phyloP scores from a whole-genome alignment of 2,113 vertebrate genomes.

The Hylia prasina region DNA sequence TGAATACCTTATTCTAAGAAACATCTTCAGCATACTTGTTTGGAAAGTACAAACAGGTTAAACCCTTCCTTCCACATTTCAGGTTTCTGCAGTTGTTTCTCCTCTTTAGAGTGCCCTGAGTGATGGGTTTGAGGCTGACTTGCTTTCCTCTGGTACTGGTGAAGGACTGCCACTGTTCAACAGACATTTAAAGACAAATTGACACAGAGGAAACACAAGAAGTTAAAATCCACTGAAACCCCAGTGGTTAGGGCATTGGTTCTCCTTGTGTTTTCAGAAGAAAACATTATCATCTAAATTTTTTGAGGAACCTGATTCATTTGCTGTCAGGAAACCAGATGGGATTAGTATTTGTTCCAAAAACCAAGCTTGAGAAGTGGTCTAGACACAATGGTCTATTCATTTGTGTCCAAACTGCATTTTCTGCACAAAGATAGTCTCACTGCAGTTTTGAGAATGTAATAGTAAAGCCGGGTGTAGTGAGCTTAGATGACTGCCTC shows the following conservation, averaged over 20 bases:
- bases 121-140: not conserved
- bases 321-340: not conserved
- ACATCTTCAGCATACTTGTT: not conserved
- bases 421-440: not conserved
- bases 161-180: not conserved
- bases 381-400: not conserved
- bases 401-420: not conserved
- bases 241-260: not conserved
- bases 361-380: not conserved
- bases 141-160: not conserved
- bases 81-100: not conserved
- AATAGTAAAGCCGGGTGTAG: not conserved
- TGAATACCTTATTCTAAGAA: not conserved
- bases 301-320: not conserved
- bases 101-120: not conserved
- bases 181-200: not conserved
- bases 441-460: not conserved
- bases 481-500: not conserved
- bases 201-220: not conserved
- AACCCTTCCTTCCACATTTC: not conserved
- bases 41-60: not conserved
- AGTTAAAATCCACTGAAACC: not conserved
- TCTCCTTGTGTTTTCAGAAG: not conserved
- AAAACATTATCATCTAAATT: not conserved
- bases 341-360: not conserved